Percentiles rank a stretch among this genome's conserved stretches.
Evolutionary conservation across 2,888 invertebrate species (phyloP).

Genomic region (Allygus modestus): DNA sequence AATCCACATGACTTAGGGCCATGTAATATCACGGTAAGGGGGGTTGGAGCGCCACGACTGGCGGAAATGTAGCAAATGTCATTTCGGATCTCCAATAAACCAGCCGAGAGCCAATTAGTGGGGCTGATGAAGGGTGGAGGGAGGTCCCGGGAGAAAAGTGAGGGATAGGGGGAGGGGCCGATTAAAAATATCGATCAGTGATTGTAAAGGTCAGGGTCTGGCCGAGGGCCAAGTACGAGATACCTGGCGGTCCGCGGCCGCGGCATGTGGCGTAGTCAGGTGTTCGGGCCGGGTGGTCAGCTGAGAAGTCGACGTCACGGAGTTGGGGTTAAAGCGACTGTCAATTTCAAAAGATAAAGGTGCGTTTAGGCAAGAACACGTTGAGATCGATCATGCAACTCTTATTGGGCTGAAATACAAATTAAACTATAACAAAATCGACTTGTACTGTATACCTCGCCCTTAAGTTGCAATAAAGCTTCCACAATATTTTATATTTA

Average conservation of each 20-base stretch:
- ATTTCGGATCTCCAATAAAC: slow-evolving; percentile 16
- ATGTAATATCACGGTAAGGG: too few relatives aligned
- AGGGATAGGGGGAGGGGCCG: slow-evolving; percentile 16
- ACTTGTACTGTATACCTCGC: too few relatives aligned
- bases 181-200: slow-evolving; percentile 58
- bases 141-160: slow-evolving; percentile 30
- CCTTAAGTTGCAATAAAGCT: too few relatives aligned
- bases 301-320: slow-evolving; percentile 32
- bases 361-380: too few relatives aligned
- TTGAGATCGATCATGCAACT: too few relatives aligned
- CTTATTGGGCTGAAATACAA: too few relatives aligned
- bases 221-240: slow-evolving; percentile 33
- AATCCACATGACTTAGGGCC: too few relatives aligned
- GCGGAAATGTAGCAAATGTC: slow-evolving; percentile 1
- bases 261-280: slow-evolving; percentile 12
- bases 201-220: slow-evolving; percentile 56
- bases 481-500: too few relatives aligned
- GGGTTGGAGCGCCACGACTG: background rate
- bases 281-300: background rate
- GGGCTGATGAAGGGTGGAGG: slow-evolving; percentile 38
- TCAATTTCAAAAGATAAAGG: too few relatives aligned
- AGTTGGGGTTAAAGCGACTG: background rate
- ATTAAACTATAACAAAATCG: too few relatives aligned
- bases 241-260: background rate
- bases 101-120: slow-evolving; percentile 15